Evolutionary conservation across 2,797 vertebrate genomes (phyloP).

Genomic region (Scleropages formosus): DNA sequence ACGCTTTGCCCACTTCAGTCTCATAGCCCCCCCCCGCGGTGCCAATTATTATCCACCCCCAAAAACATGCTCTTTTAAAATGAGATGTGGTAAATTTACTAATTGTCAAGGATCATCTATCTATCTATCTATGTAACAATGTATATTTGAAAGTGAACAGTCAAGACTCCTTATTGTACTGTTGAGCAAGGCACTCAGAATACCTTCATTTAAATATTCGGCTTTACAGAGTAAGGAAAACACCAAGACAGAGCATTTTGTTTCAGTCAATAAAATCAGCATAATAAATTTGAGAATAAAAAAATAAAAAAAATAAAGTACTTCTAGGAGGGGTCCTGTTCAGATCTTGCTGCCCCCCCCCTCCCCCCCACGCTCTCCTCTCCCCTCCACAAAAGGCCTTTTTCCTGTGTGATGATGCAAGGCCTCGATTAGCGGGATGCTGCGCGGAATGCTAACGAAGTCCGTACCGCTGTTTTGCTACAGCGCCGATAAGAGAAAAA

Average conservation of each 20-base stretch:
- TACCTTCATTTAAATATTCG: too few species aligned
- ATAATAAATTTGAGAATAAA: too few species aligned
- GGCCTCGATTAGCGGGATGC: conserved; percentile 36
- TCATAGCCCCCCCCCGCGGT: too few species aligned
- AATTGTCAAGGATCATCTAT: too few species aligned
- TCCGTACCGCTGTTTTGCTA: not conserved
- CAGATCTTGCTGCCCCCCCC: not conserved
- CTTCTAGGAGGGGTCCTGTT: not conserved
- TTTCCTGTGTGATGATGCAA: conserved; percentile 49
- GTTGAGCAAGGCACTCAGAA: too few species aligned
- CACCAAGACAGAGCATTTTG: too few species aligned
- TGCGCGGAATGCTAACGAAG: conserved; percentile 44
- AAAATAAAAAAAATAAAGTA: not conserved
- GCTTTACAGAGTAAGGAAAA: too few species aligned
- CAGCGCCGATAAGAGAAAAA: not conserved
- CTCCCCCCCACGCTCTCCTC: not conserved
- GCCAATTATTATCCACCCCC: too few species aligned
- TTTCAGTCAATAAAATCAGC: too few species aligned
- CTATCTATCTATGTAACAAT: not conserved
- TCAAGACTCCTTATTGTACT: not conserved
- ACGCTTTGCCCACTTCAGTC: too few species aligned
- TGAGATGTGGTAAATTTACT: too few species aligned
- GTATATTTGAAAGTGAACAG: not conserved
- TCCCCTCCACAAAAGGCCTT: conserved; percentile 31
- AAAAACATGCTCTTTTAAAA: too few species aligned